Conservation (phyloP, 2,797 vertebrate species). For the Tympanoctomys barrerae region DNA sequence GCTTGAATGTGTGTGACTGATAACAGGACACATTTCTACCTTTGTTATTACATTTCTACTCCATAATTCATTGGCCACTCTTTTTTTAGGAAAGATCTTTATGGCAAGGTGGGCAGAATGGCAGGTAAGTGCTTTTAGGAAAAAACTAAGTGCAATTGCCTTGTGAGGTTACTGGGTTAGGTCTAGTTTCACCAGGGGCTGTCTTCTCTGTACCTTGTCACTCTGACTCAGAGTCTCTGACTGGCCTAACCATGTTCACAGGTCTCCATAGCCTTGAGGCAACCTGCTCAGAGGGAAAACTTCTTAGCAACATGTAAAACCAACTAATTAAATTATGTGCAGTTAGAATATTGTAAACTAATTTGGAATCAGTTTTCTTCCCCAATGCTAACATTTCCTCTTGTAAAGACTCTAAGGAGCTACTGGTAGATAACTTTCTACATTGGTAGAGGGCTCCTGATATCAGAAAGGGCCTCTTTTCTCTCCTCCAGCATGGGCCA, state of each 20-base stretch:
- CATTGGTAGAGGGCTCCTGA: neutral
- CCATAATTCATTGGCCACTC: constrained; percentile 88
- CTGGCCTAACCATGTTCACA: neutral
- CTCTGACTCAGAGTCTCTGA: neutral
- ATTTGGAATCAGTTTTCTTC: constrained; percentile 44
- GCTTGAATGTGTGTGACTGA: constrained; percentile 91
- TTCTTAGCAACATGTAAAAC: constrained; percentile 14
- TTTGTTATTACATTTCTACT: constrained; percentile 88
- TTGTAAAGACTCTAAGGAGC: neutral
- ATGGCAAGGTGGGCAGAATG: constrained; percentile 69
- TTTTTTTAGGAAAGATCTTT: constrained; percentile 86
- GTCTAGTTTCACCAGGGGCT: constrained; percentile 65
- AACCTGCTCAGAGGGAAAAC: neutral
- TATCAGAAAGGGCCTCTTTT: neutral
- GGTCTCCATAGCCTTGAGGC: neutral
- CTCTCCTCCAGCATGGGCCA: neutral
- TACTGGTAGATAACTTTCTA: neutral
- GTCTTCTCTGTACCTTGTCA: constrained; percentile 63
- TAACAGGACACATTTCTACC: constrained; percentile 90
- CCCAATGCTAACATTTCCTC: neutral
- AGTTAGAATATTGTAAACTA: neutral
- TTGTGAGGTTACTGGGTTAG: neutral
- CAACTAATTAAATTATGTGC: neutral
- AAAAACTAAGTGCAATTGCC: constrained; percentile 70
- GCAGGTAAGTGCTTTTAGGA: constrained; percentile 85